Evolutionary conservation across 2,888 invertebrate genomes (phyloP).

Genomic region (Nymphalis urticae): DNA sequence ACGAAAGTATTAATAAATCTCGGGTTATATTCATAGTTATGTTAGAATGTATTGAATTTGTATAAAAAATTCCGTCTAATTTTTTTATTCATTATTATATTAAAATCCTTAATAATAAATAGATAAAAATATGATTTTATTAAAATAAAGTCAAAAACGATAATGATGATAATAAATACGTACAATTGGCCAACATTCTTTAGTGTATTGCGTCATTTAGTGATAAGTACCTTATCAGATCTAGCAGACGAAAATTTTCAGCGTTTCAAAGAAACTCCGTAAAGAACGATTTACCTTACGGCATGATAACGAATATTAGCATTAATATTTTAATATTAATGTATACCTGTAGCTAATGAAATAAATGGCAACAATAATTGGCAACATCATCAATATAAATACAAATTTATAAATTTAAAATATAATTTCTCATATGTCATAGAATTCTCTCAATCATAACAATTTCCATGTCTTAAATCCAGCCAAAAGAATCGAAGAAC

Average conservation of each 20-base stretch:
- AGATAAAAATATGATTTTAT: background rate
- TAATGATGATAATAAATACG: background rate
- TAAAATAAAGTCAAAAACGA: background rate
- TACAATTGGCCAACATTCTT: slow-evolving; percentile 3
- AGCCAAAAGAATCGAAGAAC: too few relatives aligned
- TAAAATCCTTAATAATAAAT: background rate
- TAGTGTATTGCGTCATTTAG: slow-evolving; percentile 12
- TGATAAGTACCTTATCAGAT: slow-evolving; percentile 23
- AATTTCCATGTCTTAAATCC: too few relatives aligned
- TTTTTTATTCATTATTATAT: too few relatives aligned
- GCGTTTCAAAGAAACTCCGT: slow-evolving; percentile 5
- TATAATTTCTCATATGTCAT: too few relatives aligned
- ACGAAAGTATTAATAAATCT: background rate
- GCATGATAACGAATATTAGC: background rate
- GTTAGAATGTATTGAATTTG: background rate
- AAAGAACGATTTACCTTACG: background rate
- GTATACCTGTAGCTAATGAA: too few relatives aligned
- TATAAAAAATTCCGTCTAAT: too few relatives aligned
- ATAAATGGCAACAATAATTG: too few relatives aligned
- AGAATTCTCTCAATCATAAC: too few relatives aligned
- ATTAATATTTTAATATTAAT: too few relatives aligned
- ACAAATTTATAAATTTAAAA: too few relatives aligned
- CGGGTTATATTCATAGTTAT: background rate
- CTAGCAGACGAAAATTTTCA: slow-evolving; percentile 19
- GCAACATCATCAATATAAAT: too few relatives aligned